Evolutionary conservation across 1,140 invertebrate genomes (phyloP).

Genomic region (Drosophila melanica): DNA sequence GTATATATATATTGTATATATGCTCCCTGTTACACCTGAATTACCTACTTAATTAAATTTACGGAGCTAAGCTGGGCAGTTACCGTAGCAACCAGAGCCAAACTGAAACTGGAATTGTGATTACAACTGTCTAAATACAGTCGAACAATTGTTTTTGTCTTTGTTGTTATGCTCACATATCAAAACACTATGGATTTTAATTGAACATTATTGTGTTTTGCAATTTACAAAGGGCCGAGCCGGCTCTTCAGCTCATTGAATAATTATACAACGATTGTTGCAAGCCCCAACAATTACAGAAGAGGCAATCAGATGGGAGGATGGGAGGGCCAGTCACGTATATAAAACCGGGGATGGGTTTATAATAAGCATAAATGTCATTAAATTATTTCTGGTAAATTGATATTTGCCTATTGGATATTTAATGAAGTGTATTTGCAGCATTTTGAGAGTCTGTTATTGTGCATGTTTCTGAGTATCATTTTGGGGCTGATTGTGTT

Average conservation of each 20-base stretch:
- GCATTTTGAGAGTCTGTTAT: slow-evolving; percentile 30
- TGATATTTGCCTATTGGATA: slow-evolving; percentile 41
- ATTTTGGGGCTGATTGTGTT: background rate
- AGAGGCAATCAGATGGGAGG: background rate
- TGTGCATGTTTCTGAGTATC: slow-evolving; percentile 5
- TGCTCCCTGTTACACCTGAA: slow-evolving; percentile 14
- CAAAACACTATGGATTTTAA: slow-evolving; percentile 39
- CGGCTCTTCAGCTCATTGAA: slow-evolving; percentile 20
- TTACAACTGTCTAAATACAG: slow-evolving; percentile 10
- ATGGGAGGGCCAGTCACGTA: too few relatives aligned
- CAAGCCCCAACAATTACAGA: slow-evolving; percentile 26
- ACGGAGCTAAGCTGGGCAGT: background rate
- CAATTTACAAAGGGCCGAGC: slow-evolving; percentile 2
- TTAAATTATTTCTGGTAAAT: slow-evolving; percentile 48
- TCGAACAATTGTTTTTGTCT: background rate
- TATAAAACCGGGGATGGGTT: background rate
- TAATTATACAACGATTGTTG: slow-evolving; percentile 24
- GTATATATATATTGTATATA: background rate
- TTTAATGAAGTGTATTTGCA: slow-evolving; percentile 46
- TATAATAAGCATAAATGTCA: slow-evolving; percentile 41
- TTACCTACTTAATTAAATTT: slow-evolving; percentile 31
- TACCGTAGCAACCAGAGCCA: background rate
- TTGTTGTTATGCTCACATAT: slow-evolving; percentile 26
- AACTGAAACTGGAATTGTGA: background rate
- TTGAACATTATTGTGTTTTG: slow-evolving; percentile 49